phyloP scores from a whole-genome alignment of 2,113 vertebrate genomes.

The Boleophthalmus pectinirostris region DNA sequence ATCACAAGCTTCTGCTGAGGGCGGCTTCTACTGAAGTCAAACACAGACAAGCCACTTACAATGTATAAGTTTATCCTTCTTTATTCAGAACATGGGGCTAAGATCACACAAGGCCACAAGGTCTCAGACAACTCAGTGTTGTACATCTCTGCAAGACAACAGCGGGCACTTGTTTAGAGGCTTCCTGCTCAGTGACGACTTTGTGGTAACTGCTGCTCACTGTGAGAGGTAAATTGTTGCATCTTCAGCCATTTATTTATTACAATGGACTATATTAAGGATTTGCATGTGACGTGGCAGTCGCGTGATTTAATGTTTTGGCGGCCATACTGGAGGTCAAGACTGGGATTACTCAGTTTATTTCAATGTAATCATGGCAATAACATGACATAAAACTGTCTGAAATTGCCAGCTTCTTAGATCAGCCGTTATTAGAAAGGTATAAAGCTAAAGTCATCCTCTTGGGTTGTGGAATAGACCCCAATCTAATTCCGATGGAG shows the following conservation, averaged over 20 bases:
- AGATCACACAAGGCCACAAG: constrained; percentile 73
- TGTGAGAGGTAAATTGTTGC: constrained; percentile 26
- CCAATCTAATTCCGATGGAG: too few relatives aligned
- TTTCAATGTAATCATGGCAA: too few relatives aligned
- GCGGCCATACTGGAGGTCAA: too few relatives aligned
- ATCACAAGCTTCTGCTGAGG: constrained; percentile 19
- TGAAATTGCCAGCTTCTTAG: too few relatives aligned
- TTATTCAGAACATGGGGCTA: constrained; percentile 23
- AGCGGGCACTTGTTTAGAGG: constrained; percentile 65
- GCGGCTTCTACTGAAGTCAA: not conserved
- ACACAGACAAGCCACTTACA: not conserved
- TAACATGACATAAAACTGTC: too few relatives aligned
- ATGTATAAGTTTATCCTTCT: not conserved
- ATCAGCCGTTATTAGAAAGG: too few relatives aligned
- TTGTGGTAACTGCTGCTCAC: constrained; percentile 75
- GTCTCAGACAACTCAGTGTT: constrained; percentile 57
- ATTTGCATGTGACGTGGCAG: too few relatives aligned
- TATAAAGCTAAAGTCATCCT: too few relatives aligned
- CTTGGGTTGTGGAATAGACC: too few relatives aligned
- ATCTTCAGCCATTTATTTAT: not conserved
- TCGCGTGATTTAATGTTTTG: too few relatives aligned
- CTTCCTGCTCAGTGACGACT: constrained; percentile 64
- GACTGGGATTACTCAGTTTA: too few relatives aligned
- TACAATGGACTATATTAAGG: not conserved
- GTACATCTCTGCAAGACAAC: constrained; percentile 59